phyloP scores from a whole-genome alignment of 2,113 vertebrate genomes.

The Burhinus oedicnemus region DNA sequence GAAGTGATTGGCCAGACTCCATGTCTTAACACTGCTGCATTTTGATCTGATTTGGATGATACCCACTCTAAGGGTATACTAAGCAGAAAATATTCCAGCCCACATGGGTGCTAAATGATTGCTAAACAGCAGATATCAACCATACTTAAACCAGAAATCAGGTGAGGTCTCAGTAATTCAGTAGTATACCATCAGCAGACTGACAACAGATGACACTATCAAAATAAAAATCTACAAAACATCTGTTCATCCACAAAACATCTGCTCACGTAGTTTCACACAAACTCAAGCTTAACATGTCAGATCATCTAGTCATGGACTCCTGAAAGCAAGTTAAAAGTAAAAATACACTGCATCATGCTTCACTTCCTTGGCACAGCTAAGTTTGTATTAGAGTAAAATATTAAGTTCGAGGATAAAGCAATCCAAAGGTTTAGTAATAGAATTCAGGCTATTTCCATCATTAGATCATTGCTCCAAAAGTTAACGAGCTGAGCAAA shows the following conservation, averaged over 20 bases:
- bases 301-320: neutral
- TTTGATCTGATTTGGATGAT: neutral
- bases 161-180: neutral
- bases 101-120: neutral
- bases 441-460: neutral
- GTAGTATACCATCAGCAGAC: neutral
- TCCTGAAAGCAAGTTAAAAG: neutral
- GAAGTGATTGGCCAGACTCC: neutral
- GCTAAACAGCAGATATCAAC: neutral
- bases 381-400: neutral
- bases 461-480: neutral
- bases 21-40: neutral
- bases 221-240: neutral
- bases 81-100: neutral
- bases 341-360: neutral
- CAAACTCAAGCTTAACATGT: neutral
- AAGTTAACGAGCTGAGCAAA: neutral
- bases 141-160: neutral
- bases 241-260: neutral
- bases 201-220: neutral
- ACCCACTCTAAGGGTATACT: neutral
- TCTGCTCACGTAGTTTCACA: neutral
- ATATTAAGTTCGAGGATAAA: neutral
- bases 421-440: neutral
- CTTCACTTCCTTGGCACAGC: neutral